Conservation (phyloP, 30 jellyfish, hydroid and myxozoan species). For the Morbakka virulenta region DNA sequence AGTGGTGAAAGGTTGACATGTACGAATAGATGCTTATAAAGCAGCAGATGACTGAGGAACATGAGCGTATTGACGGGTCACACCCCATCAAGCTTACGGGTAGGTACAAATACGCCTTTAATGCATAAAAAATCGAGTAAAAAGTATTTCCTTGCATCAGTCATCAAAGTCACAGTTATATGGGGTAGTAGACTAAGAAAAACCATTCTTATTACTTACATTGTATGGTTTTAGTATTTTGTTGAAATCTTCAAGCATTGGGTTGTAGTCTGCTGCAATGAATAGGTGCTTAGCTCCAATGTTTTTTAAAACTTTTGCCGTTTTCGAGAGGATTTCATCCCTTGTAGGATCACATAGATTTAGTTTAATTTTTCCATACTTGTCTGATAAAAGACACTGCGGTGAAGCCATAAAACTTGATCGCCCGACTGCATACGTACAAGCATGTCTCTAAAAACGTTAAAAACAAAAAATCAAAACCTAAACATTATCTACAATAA, state of each 20-base stretch:
- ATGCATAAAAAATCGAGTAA: no score
- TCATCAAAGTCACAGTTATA: no score
- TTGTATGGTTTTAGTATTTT: constrained; percentile 2
- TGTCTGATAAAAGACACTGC: constrained; percentile 39
- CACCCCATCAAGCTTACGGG: no score
- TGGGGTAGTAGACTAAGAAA: no score
- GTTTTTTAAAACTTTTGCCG: background rate
- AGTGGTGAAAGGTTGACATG: no score
- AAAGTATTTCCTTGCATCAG: no score
- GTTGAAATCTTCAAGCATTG: constrained; percentile 33
- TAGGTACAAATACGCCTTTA: no score
- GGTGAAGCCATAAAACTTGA: constrained; percentile 46
- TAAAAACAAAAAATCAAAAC: background rate
- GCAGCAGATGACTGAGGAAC: no score
- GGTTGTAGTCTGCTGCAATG: constrained; percentile 53
- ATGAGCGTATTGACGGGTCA: no score
- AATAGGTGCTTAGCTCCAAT: constrained; percentile 15
- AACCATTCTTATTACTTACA: no score
- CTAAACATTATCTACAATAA: no score
- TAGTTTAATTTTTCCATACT: constrained; percentile 13
- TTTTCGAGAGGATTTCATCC: background rate
- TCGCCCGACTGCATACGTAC: constrained; percentile 43
- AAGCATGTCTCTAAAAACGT: background rate
- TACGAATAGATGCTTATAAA: no score
- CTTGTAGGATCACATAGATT: constrained; percentile 55